phyloP scores from a whole-genome alignment of 1,140 invertebrate genomes.

The Heliconius nattereri region DNA sequence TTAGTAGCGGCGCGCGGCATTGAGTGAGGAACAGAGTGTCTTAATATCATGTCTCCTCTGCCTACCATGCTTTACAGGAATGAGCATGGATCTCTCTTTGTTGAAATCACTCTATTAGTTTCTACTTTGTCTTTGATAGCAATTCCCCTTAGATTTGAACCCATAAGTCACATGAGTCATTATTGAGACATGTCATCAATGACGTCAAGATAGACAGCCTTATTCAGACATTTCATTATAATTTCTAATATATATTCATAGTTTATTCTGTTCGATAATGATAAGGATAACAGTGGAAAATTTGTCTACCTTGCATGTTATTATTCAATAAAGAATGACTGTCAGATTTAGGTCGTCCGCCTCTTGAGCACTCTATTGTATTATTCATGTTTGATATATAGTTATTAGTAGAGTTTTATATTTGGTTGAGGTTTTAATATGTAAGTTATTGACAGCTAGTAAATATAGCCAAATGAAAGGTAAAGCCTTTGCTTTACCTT shows the following conservation, averaged over 20 bases:
- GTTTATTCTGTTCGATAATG: neutral
- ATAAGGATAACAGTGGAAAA: neutral
- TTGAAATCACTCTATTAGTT: no score
- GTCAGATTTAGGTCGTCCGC: conserved; percentile 12
- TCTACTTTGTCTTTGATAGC: no score
- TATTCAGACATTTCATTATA: neutral
- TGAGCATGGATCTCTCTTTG: no score
- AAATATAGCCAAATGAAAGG: no score
- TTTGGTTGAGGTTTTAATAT: neutral
- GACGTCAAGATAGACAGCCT: no score
- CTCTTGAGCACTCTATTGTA: neutral
- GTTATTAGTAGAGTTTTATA: neutral
- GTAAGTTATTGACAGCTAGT: neutral
- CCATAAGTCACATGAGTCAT: no score
- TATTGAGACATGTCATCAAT: no score
- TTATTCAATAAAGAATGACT: conserved; percentile 21
- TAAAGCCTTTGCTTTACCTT: no score
- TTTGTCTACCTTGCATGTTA: neutral
- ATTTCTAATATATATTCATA: conserved; percentile 1
- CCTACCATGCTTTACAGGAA: no score
- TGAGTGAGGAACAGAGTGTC: no score
- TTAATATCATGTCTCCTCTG: no score
- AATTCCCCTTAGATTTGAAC: no score
- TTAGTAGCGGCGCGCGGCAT: neutral
- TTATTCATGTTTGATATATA: neutral